Evolutionary conservation across 1,140 invertebrate genomes (phyloP), one percentile per base, ranked within the genome.

Genomic region (Anastrepha obliqua): DNA sequence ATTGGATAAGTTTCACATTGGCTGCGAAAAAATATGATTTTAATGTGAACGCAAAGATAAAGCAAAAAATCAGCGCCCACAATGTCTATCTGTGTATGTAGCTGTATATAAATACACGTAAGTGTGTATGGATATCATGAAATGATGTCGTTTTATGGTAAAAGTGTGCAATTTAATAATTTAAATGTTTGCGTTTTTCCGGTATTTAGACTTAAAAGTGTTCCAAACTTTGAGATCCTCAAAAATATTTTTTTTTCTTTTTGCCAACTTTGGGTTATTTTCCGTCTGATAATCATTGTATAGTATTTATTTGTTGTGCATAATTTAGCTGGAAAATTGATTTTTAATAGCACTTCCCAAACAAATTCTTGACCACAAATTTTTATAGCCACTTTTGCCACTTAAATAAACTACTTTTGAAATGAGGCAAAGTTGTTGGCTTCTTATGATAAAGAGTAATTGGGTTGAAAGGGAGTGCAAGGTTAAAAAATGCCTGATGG

Each of bases 101-200:
- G 51, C 1, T 11, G 51, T 11, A 55, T 55, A 55, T 8, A 55
- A 55, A 55, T 55, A 2, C 51, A 55, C 11, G 11, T 9, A 55
- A 29, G 29, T 29, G 29, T 29, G 29, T 29, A 29, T 29, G 29
- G 0, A 1, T 29, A 29, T 29, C 51, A 62, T 62, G 15, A 9
- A 62, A 15, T 15, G 60, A 29, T 81, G 44, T 55, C 74, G 8
- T 58, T 20, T 81, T 55, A 55, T 51, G 74, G 47, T 58, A 81
- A 81, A 81, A 55, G 47, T 51, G 17, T n/a, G 47, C 44, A 81
- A 20, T 51, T 81, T 81, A n/a, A 20, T 51, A 81, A 81, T 81
- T 81, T 51, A 81, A 81, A 58, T 81, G 74, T 81, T 81, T 81
- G 20, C 47, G 17, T 81, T 81, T 81, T 81, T 81, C 74, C 74